A percentile compares a stretch with the other conserved stretches of the same genome.
phyloP scores from a whole-genome alignment of 2,113 vertebrate species.

The Laticauda colubrina region DNA sequence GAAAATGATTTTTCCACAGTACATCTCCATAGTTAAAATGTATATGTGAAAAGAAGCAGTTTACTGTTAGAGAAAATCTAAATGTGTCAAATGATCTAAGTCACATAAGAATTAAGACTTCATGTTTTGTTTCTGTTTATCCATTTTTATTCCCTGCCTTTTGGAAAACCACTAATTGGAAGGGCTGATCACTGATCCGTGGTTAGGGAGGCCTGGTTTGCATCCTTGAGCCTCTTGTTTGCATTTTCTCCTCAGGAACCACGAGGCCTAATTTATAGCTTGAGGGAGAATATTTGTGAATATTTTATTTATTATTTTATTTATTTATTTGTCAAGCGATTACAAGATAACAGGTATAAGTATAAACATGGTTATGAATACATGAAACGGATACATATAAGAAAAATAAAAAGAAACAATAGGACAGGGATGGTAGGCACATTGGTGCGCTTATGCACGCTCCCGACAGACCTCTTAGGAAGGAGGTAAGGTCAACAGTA shows the following conservation, averaged over 20 bases:
- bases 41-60: not conserved
- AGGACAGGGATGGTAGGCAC: too few species aligned
- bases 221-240: not conserved
- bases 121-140: not conserved
- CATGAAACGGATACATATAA: too few species aligned
- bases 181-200: not conserved
- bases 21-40: not conserved
- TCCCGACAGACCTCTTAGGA: too few species aligned
- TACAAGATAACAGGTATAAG: too few species aligned
- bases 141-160: not conserved
- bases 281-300: conserved; percentile 21
- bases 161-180: not conserved
- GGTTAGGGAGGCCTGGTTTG: not conserved
- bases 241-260: not conserved
- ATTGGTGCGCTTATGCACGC: too few species aligned
- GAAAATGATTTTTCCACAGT: not conserved
- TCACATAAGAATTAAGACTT: not conserved
- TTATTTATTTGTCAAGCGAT: too few species aligned
- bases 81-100: not conserved
- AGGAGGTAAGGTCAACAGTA: too few species aligned
- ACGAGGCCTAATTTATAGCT: conserved; percentile 12
- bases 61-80: not conserved
- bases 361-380: too few species aligned
- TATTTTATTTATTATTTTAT: conserved; percentile 7
- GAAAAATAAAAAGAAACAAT: too few species aligned